Evolutionary conservation across 64 coral and sea anemone genomes (phyloP).

Genomic region (Montipora efflorescens): DNA sequence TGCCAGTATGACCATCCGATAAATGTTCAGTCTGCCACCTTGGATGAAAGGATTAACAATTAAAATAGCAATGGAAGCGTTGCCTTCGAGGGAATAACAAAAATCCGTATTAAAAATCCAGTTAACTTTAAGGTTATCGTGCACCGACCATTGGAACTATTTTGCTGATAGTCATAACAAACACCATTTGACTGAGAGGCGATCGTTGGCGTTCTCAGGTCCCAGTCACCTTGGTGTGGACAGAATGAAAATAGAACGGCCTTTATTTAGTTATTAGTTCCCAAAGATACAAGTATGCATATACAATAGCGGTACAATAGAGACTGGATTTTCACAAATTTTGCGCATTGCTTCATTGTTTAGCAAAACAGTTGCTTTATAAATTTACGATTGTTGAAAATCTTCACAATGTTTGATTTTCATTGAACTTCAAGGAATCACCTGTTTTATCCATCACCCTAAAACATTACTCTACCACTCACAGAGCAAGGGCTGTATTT

Average conservation of each 20-base stretch:
- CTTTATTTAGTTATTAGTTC: background rate
- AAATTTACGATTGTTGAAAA: background rate
- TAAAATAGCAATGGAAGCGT: background rate
- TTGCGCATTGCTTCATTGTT: background rate
- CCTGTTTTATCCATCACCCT: slow-evolving; percentile 16
- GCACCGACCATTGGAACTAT: background rate
- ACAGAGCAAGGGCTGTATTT: background rate
- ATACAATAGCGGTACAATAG: background rate
- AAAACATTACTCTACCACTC: slow-evolving; percentile 15
- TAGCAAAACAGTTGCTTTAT: slow-evolving; percentile 7
- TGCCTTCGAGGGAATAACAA: background rate
- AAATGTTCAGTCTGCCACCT: background rate
- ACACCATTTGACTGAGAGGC: background rate
- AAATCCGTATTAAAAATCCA: too few relatives aligned
- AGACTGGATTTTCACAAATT: background rate
- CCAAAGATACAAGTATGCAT: background rate
- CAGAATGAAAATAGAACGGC: background rate
- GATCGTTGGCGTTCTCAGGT: too few relatives aligned
- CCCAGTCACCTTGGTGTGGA: too few relatives aligned
- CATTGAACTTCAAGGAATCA: slow-evolving; percentile 25
- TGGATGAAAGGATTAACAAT: background rate
- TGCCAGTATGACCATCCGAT: too few relatives aligned
- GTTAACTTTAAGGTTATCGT: too few relatives aligned
- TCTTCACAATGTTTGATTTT: slow-evolving; percentile 19
- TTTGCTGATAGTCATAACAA: background rate